These are phyloP conservation scores for Phylloscopus collybita DNA, from an alignment of 2,797 vertebrate genomes.

Conservation along the genomic window DNA sequence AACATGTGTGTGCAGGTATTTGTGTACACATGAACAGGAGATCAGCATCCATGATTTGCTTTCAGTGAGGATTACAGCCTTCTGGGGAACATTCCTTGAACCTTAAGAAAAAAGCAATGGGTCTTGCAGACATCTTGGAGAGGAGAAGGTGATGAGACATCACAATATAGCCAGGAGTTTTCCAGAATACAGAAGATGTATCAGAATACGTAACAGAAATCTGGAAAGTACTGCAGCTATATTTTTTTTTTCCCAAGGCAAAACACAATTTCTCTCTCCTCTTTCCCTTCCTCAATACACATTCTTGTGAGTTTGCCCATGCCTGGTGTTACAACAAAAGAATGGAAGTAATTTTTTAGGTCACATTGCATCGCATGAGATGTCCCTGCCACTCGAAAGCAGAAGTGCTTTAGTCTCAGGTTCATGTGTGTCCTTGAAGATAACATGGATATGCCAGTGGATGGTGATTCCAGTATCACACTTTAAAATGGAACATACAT, in stretches of 20 bases:
- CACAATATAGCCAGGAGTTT: background rate
- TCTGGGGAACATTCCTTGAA: background rate
- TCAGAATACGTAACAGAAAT: background rate
- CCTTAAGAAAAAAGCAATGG: background rate
- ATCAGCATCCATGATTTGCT: background rate
- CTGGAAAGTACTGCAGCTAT: background rate
- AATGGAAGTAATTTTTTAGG: background rate
- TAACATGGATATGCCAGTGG: background rate
- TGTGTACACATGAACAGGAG: accelerated
- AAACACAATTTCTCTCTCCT: background rate
- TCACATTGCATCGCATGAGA: background rate
- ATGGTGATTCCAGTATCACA: background rate
- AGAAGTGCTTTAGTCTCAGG: background rate
- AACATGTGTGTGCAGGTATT: accelerated
- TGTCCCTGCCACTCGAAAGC: background rate
- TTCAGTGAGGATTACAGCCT: background rate
- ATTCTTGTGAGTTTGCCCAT: background rate
- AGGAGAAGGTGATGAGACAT: background rate
- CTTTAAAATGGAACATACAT: background rate
- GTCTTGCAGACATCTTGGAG: background rate
- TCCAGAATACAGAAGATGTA: background rate
- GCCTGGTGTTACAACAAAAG: background rate
- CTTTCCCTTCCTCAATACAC: background rate
- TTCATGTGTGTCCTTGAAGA: background rate
- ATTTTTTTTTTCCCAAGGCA: background rate